Conservation (phyloP, 2,888 invertebrate species). For the Pandemis corylana region DNA sequence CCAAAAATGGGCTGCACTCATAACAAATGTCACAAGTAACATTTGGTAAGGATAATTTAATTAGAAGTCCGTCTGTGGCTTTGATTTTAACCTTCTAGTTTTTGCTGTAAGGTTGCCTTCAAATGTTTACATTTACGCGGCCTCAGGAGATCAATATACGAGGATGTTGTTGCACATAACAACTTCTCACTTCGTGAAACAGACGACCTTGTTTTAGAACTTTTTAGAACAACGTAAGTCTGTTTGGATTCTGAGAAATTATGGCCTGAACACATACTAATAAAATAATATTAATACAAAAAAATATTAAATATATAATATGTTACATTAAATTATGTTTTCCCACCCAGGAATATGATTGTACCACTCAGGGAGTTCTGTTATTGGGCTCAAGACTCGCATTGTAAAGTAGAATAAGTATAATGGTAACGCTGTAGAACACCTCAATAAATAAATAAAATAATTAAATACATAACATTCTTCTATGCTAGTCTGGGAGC, state of each 20-base stretch:
- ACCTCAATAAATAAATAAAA: too few relatives aligned
- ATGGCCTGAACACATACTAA: conserved; percentile 14
- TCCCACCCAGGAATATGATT: too few relatives aligned
- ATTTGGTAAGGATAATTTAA: conserved; percentile 35
- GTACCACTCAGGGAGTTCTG: too few relatives aligned
- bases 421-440: too few relatives aligned
- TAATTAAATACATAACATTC: too few relatives aligned
- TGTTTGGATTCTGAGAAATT: conserved; percentile 29
- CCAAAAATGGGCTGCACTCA: conserved; percentile 13
- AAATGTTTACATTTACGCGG: conserved; percentile 29
- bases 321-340: too few relatives aligned
- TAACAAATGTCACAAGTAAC: conserved; percentile 20
- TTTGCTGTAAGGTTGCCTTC: conserved; percentile 27
- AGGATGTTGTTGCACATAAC: conserved; percentile 29
- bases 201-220: conserved; percentile 25
- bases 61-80: conserved; percentile 26
- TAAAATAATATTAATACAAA: conserved; percentile 14
- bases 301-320: too few relatives aligned
- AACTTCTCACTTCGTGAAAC: conserved; percentile 8
- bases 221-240: neutral
- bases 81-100: conserved; percentile 25
- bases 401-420: too few relatives aligned
- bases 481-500: too few relatives aligned
- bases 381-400: too few relatives aligned
- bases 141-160: conserved; percentile 5